Percentiles rank a stretch among this genome's conserved stretches.
Conservation (phyloP, 2,888 invertebrate species). For the Chironomus tentans region DNA sequence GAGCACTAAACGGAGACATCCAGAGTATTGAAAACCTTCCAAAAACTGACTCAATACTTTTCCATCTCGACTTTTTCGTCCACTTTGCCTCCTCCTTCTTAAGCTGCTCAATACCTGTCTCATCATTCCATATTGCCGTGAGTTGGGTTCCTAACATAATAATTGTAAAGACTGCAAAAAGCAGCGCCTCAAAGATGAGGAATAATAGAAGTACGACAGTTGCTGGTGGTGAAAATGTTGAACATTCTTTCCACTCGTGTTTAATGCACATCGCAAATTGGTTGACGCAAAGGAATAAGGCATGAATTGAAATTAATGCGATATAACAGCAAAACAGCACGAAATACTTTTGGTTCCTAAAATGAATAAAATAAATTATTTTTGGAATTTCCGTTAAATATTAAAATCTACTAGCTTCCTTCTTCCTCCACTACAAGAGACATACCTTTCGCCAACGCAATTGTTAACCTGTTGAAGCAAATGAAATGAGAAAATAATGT, state of each 20-base stretch:
- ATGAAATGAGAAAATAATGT: too few relatives aligned
- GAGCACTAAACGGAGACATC: conserved; percentile 71
- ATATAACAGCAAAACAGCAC: conserved; percentile 99
- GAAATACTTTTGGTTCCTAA: conserved; percentile 92
- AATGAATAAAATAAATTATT: too few relatives aligned
- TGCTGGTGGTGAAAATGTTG: conserved; percentile 87
- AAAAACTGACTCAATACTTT: conserved; percentile 93
- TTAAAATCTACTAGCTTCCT: too few relatives aligned
- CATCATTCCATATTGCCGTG: conserved; percentile 96
- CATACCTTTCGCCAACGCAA: too few relatives aligned
- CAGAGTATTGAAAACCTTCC: conserved; percentile 90
- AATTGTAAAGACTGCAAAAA: conserved; percentile 95
- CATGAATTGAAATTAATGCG: conserved; percentile 90
- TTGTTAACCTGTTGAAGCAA: too few relatives aligned
- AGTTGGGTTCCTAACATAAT: conserved; percentile 96
- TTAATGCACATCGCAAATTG: conserved; percentile 91
- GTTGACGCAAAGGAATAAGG: conserved; percentile 81
- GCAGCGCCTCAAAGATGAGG: conserved; percentile 84
- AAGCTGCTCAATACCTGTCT: conserved; percentile 95
- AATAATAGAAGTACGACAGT: conserved; percentile 88
- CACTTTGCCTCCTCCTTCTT: conserved; percentile 92
- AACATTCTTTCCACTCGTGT: conserved; percentile 92
- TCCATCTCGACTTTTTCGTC: conserved; percentile 87
- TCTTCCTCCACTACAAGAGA: conserved; percentile 38
- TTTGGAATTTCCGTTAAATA: too few relatives aligned